Conservation (phyloP, 2,797 vertebrate genomes). For the Hypotaenidia philippensis region DNA sequence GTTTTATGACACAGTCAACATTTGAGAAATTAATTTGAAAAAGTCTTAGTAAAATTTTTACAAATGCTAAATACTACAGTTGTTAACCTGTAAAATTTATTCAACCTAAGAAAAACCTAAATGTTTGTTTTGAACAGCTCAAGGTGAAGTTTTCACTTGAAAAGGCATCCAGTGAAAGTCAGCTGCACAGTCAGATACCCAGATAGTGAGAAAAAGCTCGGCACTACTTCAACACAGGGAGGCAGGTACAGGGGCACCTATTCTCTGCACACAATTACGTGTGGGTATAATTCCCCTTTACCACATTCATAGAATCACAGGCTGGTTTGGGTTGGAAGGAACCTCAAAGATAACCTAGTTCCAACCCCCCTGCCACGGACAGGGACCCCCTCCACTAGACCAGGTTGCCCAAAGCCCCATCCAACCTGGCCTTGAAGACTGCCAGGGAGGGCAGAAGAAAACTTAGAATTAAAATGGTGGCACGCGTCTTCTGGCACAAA, state of each 20-base stretch:
- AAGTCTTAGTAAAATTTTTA: not conserved
- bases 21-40: not conserved
- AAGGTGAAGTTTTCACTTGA: not conserved
- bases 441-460: not conserved
- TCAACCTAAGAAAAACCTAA: not conserved
- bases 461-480: not conserved
- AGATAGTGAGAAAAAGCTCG: not conserved
- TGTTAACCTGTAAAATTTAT: not conserved
- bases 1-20: not conserved
- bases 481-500: not conserved
- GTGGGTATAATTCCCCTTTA: not conserved
- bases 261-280: not conserved
- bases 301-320: no score
- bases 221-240: not conserved
- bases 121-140: not conserved
- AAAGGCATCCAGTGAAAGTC: not conserved
- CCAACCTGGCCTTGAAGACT: no score
- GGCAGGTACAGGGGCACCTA: not conserved
- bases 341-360: no score
- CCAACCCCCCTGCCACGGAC: no score
- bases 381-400: no score
- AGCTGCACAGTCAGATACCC: not conserved
- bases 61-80: not conserved
- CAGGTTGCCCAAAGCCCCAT: no score
- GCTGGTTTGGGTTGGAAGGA: no score